Evolutionary conservation across 2,797 vertebrate species (phyloP), one percentile per base, ranked within the genome.

Genomic region (Gadopsis bispinosus): DNA sequence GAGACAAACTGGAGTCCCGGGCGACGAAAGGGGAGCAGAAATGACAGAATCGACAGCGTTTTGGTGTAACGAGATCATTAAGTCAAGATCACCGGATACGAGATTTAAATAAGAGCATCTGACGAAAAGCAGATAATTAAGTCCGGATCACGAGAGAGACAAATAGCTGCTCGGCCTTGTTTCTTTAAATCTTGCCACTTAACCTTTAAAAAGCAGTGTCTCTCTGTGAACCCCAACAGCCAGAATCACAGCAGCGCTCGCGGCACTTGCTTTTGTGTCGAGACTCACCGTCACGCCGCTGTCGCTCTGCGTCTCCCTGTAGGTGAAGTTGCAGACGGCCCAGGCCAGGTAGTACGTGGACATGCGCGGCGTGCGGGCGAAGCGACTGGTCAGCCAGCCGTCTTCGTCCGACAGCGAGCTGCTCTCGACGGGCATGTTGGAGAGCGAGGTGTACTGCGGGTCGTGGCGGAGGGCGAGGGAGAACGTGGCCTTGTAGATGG

Each of bases 301-400:
- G 85, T 94, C 95, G 9, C 95, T 96, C 78, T 94, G 89, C 62
- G 96, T 96, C 92, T 97, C 97, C 55, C 88, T 94, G 94, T 94
- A 97, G 4, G 97, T 97, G 93, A 98, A 98, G 95, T 97, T 97
- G 93, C 97, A 98, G 51, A 98, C 96, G 45, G 97, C 96, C 97
- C 97, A 98, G 74, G 97, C 97, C 90, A 98, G 91, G 88, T 97
- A 97, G 88, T 98, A 98, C 0, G 97, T 98, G 86, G 97, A 98
- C 97, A 98, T 98, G 77, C 97, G 96, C 2, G 97, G 97, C 9
- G 96, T 97, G 68, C 96, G 96, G 74, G 95, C 95, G 84, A 98
- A 98, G 86, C 95, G 96, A 51, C 96, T 96, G 54, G 95, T 97
- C 83, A 96, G 85, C 96, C 96, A 97, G 92, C 96, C 96, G 37